Evolutionary conservation across 2,888 invertebrate species (phyloP), one percentile per base, ranked within the genome.

Genomic region (Homarus gammarus): DNA sequence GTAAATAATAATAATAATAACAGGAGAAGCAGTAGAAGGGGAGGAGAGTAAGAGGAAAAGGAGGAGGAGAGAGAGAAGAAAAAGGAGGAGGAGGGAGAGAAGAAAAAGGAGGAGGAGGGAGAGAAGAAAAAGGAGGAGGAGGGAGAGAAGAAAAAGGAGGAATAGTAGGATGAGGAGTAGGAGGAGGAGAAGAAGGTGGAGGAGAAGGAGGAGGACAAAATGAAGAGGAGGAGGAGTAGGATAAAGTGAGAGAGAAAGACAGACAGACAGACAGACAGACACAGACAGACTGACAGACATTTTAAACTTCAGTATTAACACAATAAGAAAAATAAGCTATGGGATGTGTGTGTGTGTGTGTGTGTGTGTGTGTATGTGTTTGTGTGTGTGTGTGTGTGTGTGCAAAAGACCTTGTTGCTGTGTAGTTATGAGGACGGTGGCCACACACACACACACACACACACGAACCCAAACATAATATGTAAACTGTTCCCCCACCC

Each of bases 191-290:
- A 31, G 31, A 49, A 8, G 31, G 22, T 31, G 36, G 33, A 68
- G 68, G 22, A 68, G 36, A 82, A 61, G 64, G 68, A 64, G 64
- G 79, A 51, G 8, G 36, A 33, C 78, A n/a, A 49, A n/a, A n/a
- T n/a, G n/a, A 56, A 18, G 56, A 18, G 56, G 56, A 56, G 56
- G 56, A 18, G 56, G 56, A 64, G 10, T 10, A 31, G 31, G 64
- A 64, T 6, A 64, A 18, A 64, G 18, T 10, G 10, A 64, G 64
- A 56, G 12, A 64, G 10, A 64, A 18, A 64, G 64, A n/a, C n/a
- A n/a, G 33, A 31, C 51, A 33, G 36, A 36, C 6, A 61, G 61
- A 51, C 33, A 56, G 49, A 49, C 10, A 75, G 27, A 75, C 44
- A 44, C 22, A 61, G 31, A 61, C 36, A 79, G 36, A 36, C 1